Evolutionary conservation across 64 coral and sea anemone species (phyloP), one percentile per base, ranked within the genome.

Genomic region (Stylophora pistillata): DNA sequence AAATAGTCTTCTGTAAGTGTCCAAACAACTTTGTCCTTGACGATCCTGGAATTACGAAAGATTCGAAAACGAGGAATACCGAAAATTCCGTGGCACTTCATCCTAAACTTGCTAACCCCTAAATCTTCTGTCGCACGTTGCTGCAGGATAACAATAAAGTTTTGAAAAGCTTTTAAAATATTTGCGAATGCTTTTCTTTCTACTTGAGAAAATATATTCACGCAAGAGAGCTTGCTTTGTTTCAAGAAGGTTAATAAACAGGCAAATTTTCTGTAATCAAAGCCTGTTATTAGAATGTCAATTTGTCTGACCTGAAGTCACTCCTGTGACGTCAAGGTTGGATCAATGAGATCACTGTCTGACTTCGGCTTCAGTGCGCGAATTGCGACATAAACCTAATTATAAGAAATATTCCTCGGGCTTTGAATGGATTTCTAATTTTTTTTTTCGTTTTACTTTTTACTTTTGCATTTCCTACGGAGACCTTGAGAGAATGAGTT

Each of bases 211-310:
- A 52, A 41, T 52, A 41, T 33, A 52, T 53, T 37, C 32, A 27
- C 41, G 3, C 5, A 20, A 84, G 62, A 70, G 80, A 41, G 37
- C 33, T 69, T n/a, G 13, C 79, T 64, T 82, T 84, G 30, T 84
- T 52, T 69, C 69, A 69, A 9, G 28, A 63, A 23, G n/a, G 54
- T 47, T 69, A 84, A 53, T 37, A 82, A 53, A 59, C 62, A 84
- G 69, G 29, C 11, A 83, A 53, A 27, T 66, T 28, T 26, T 68
- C 64, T 10, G 64, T 21, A 68, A 25, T 25, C 64, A 68, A 68
- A 11, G 10, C 26, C 26, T 68, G 26, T 68, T 68, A 68, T 68
- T 10, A 11, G 26, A 68, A 68, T 68, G 64, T 68, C 26, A 12
- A 28, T 25, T 0, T n/a, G 23, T 68, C 64, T 68, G n/a, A n/a